Percentiles rank a stretch among this genome's conserved stretches.
phyloP scores from a whole-genome alignment of 2,888 invertebrate genomes.

The Nematopogon swammerdamellus region DNA sequence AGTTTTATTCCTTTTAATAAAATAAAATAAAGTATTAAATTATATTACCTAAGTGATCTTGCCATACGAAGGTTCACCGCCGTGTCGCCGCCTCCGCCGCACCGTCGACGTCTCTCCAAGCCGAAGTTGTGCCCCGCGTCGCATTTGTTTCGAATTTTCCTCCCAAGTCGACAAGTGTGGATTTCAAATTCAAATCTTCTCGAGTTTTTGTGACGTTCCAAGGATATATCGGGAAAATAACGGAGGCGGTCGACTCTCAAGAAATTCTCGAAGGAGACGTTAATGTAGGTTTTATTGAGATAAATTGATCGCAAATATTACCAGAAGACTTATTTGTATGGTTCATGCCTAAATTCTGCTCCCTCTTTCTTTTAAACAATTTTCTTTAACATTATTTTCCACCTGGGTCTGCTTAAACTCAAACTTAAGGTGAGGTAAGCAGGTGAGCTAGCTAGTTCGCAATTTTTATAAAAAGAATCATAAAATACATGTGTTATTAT shows the following conservation, averaged over 20 bases:
- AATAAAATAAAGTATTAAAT: not conserved
- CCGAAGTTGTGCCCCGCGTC: not conserved
- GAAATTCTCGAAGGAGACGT: not conserved
- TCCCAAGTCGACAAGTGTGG: not conserved
- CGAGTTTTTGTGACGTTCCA: not conserved
- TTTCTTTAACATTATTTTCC: too few species aligned
- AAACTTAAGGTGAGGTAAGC: too few species aligned
- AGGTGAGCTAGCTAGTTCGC: too few species aligned
- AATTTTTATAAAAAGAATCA: too few species aligned
- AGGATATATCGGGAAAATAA: not conserved
- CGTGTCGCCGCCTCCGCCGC: not conserved
- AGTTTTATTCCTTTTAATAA: not conserved
- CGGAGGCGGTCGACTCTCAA: not conserved
- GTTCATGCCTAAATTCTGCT: too few species aligned
- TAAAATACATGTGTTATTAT: too few species aligned
- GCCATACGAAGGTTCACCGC: not conserved
- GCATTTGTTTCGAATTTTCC: not conserved
- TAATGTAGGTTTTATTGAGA: not conserved
- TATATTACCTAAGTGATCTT: not conserved
- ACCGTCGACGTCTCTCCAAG: not conserved
- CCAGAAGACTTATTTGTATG: too few species aligned
- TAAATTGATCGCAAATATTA: not conserved
- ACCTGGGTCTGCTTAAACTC: too few species aligned
- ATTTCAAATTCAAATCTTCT: not conserved
- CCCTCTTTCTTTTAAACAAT: too few species aligned